Conservation (phyloP, 2,797 vertebrate genomes). For the Molossus molossus region DNA sequence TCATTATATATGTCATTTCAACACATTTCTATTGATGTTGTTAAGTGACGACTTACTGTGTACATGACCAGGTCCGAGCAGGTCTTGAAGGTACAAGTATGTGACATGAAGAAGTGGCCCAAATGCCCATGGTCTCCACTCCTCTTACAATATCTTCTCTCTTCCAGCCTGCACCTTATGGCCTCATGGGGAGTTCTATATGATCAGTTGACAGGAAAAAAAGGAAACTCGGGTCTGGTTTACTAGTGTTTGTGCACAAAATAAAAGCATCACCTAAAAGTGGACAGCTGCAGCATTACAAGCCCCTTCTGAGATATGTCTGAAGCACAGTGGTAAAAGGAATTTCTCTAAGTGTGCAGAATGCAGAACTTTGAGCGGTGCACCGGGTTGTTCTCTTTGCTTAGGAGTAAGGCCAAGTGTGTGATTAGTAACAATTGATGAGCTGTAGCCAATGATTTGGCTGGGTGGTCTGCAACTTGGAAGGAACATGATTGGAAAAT, state of each 20-base stretch:
- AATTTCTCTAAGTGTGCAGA: background rate
- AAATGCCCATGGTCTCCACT: background rate
- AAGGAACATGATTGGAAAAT: background rate
- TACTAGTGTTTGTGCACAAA: background rate
- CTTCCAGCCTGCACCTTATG: background rate
- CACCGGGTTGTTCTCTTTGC: background rate
- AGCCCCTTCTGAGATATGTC: background rate
- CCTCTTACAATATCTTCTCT: background rate
- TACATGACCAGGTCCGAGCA: no score
- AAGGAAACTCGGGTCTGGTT: background rate
- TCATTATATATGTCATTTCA: no score
- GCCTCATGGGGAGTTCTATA: background rate
- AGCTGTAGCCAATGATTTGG: background rate
- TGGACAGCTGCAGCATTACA: background rate
- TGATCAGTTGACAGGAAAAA: background rate
- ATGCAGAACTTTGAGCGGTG: background rate
- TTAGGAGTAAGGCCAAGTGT: background rate
- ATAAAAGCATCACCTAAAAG: background rate
- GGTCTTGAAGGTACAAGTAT: no score
- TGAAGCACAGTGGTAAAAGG: background rate
- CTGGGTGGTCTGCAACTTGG: background rate
- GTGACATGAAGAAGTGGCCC: no score
- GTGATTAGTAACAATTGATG: background rate
- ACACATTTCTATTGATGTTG: no score
- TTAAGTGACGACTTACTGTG: no score